Base-by-base conservation (phyloP, 1,140 invertebrate species). In the Drosophila orena region DNA sequence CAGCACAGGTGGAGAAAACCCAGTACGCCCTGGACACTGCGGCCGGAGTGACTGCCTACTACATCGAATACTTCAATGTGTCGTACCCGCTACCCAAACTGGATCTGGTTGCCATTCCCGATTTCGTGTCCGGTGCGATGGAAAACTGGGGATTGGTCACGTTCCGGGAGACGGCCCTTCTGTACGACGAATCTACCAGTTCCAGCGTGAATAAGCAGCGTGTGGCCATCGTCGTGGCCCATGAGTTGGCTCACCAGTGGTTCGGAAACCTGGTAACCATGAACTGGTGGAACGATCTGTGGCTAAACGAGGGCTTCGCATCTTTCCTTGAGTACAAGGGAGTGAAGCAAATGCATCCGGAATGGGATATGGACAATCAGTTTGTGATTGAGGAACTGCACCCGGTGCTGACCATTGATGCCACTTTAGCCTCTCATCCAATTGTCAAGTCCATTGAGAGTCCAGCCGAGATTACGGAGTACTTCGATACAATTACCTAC, bases 121-220 rank as follows among this genome's bases (percentile, higher is more conserved):
- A 99, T 93, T 99, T 99, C 93, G 96, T 96, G 1, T 97, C 97
- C 3, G 98, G 97, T 7, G 98, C 98, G 0, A 99, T 99, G 96
- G 98, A 99, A 93, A 97, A 99, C 93, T 99, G 98, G 97, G 97
- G 97, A 27, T 92, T 97, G 2, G 95, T 97, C 1, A 97, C 96
- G 2, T 97, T 95, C 84, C 94, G 97, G 58, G 98, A 99, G 93
- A 96, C 95, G 0, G 95, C 95, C 55, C 93, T 99, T 58, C 93
- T 99, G 2, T 97, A 95, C 58, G 95, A 97, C 79, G 84, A 94
- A 14, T 90, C 86, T 1, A 94, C 93, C 1, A 96, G 95, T 49
- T 97, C 97, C 0, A 94, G 95, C 2, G 91, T 85, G 1, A 96
- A 97, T 79, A 96, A 96, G 86, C 95, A 97, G 89, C 93, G 94